phyloP scores from a whole-genome alignment of 2,797 vertebrate genomes.

The Antennarius maculatus region DNA sequence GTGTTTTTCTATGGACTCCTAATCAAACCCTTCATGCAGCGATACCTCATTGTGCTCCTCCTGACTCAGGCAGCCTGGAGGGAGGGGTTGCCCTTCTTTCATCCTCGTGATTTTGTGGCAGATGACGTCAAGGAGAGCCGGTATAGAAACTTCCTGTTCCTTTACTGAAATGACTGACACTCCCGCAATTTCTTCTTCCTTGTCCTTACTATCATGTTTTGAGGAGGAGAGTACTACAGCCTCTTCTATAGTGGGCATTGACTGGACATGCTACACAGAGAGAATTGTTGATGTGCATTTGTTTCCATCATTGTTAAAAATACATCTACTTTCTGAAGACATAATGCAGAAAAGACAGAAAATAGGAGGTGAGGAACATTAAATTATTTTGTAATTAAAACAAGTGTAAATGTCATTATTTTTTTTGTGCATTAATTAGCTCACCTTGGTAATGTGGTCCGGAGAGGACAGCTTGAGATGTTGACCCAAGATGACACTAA shows the following conservation, averaged over 20 bases:
- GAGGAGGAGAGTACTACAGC: conserved; percentile 33
- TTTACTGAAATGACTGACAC: conserved; percentile 23
- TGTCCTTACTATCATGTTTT: conserved; percentile 36
- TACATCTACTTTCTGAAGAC: not conserved
- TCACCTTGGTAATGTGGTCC: conserved; percentile 69
- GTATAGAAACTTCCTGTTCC: conserved; percentile 81
- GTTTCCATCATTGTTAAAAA: not conserved
- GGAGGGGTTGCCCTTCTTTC: conserved; percentile 57
- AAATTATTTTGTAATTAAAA: not conserved
- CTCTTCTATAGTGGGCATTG: conserved; percentile 68
- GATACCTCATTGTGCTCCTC: conserved; percentile 77
- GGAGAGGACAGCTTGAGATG: conserved; percentile 62
- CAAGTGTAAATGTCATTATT: not conserved
- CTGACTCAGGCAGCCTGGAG: conserved; percentile 50
- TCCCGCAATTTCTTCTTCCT: conserved; percentile 23
- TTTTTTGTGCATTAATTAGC: not conserved
- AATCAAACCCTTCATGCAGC: not conserved
- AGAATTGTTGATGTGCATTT: not conserved
- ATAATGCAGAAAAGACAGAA: not conserved
- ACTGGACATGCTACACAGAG: conserved; percentile 58
- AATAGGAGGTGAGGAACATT: not conserved
- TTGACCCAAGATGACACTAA: conserved; percentile 82
- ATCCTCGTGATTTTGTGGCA: conserved; percentile 65
- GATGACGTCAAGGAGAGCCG: conserved; percentile 83
- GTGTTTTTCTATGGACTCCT: not conserved